Evolutionary conservation across 1,140 invertebrate genomes (phyloP), one percentile per base, ranked within the genome.

Genomic region (Oscheius sp.): DNA sequence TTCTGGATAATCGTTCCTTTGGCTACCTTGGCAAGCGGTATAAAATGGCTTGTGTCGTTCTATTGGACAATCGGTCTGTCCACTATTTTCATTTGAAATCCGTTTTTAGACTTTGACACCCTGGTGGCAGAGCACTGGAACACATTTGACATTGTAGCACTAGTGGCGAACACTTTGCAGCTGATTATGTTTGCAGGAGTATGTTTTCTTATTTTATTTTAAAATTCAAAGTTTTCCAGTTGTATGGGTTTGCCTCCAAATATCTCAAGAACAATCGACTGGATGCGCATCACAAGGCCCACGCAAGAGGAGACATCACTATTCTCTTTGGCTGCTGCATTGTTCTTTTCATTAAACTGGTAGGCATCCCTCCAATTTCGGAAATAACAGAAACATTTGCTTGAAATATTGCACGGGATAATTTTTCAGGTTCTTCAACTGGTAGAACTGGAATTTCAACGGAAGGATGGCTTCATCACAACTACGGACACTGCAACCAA

Each of bases 251-350:
- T 26, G 36, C 63, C 34, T 31, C 10, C 18, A 20, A 55, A 15
- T 55, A 55, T 23, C 49, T 76, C 18, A n/a, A 46, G 15, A 62
- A 78, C 35, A 76, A 80, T 35, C 65, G 82, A 3, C 74, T 84
- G 20, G 83, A 84, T 64, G 82, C 83, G 28, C 79, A 83, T 67
- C 82, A 83, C 67, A 83, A 84, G 59, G 82, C 82, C 31, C 83
- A 83, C 65, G 77, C 82, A 15, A 38, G 83, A 62, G 82, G 82
- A 42, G 82, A 83, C 52, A 70, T 83, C 34, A 74, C 82, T 36
- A 73, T 84, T 34, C 74, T 83, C 13, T 78, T 84, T 46, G 82
- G 82, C 3, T 84, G 82, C 67, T 71, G 67, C 26, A 20, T 76
- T 32, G 77, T 83, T 13, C 77, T 83, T 46, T 34, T 76, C 20